A percentile compares a stretch with the other conserved stretches of the same genome.
phyloP scores from a whole-genome alignment of 2,113 vertebrate species.

The Eubucco bourcierii region DNA sequence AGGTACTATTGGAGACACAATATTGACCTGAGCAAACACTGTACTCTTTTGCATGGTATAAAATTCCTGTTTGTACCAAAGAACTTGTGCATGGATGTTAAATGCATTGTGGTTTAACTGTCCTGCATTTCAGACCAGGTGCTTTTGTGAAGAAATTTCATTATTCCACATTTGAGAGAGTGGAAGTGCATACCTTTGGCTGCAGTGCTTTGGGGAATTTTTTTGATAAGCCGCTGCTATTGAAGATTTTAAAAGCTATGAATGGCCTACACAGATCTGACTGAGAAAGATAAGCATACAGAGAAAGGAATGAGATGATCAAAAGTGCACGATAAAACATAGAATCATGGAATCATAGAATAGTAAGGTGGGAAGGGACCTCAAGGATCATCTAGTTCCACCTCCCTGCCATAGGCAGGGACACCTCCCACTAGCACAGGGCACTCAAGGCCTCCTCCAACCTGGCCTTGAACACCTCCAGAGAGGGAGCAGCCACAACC shows the following conservation, averaged over 20 bases:
- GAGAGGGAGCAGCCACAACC: no score
- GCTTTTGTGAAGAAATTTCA: not conserved
- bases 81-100: not conserved
- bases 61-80: not conserved
- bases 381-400: no score
- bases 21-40: not conserved
- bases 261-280: not conserved
- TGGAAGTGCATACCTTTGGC: not conserved
- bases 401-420: no score
- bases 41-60: not conserved
- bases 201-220: not conserved
- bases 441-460: no score
- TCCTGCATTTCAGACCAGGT: not conserved
- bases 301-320: not conserved
- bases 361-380: no score
- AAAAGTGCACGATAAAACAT: not conserved
- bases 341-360: no score
- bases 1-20: not conserved
- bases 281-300: constrained; percentile 8
- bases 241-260: not conserved
- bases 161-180: not conserved
- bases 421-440: no score
- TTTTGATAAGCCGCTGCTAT: not conserved
- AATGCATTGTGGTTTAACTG: not conserved
- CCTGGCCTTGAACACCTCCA: no score